phyloP scores from a whole-genome alignment of 2,113 vertebrate genomes.

The Prionailurus viverrinus region DNA sequence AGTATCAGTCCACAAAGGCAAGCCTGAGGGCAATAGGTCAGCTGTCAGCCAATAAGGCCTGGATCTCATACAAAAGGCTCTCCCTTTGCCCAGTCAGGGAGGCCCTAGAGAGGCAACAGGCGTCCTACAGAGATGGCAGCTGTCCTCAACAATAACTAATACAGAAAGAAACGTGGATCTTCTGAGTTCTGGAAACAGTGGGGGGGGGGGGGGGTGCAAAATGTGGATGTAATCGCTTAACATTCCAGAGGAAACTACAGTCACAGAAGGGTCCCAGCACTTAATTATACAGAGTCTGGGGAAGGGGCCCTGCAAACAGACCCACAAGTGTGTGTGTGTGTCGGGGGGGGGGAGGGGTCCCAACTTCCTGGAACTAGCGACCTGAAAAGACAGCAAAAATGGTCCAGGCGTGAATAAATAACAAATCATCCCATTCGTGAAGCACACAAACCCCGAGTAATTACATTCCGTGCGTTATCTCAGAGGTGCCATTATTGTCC shows the following conservation, averaged over 20 bases:
- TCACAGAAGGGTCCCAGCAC: background rate
- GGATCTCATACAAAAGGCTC: background rate
- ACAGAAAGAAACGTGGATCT: background rate
- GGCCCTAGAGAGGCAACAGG: background rate
- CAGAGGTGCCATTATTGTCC: background rate
- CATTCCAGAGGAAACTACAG: background rate
- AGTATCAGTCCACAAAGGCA: background rate
- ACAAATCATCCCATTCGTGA: background rate
- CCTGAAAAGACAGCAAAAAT: background rate
- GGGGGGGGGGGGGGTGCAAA: too few species aligned
- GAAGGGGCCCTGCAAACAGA: background rate
- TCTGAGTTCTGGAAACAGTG: background rate
- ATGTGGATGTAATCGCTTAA: background rate
- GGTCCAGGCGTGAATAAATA: background rate
- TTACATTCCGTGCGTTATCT: background rate
- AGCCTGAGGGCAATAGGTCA: fast-evolving
- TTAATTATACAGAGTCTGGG: background rate
- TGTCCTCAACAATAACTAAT: background rate
- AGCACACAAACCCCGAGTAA: background rate
- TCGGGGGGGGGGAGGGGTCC: fast-evolving
- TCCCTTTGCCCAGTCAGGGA: background rate
- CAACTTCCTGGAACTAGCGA: background rate
- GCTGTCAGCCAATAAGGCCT: background rate
- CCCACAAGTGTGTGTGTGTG: background rate
- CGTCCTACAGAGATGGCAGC: background rate